Conservation (phyloP, 2,113 vertebrate species). For the Pygoscelis antarcticus region DNA sequence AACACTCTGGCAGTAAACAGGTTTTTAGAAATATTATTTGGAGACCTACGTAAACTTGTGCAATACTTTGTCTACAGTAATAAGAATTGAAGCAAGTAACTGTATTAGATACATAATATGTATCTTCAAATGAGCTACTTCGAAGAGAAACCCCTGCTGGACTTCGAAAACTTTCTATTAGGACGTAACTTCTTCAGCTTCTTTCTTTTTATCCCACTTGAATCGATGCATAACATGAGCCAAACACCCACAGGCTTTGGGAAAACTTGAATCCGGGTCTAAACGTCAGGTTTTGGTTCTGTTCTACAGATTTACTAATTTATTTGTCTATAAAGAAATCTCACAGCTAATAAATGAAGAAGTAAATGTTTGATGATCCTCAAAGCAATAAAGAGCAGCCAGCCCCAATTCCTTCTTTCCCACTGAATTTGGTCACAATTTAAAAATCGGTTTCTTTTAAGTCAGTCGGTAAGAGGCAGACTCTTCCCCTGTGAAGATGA, state of each 20-base stretch:
- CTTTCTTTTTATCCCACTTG: neutral
- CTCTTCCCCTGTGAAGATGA: neutral
- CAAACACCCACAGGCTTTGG: neutral
- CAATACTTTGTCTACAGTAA: neutral
- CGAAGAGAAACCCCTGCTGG: neutral
- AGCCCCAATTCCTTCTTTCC: neutral
- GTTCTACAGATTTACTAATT: neutral
- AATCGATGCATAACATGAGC: neutral
- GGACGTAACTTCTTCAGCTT: neutral
- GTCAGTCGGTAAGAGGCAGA: neutral
- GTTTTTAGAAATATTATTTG: constrained; percentile 19
- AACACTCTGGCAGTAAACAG: constrained; percentile 43
- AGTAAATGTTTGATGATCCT: neutral
- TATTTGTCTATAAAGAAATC: neutral
- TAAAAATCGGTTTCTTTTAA: neutral
- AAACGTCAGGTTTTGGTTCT: neutral
- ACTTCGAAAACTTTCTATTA: neutral
- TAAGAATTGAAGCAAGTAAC: neutral
- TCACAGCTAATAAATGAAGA: neutral
- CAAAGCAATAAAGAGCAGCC: neutral
- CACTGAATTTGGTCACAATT: neutral
- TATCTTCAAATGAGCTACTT: neutral
- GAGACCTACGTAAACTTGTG: constrained; percentile 6
- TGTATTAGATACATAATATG: neutral
- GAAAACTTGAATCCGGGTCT: neutral